Conservation (phyloP, 2,888 invertebrate species). For the Beris chalybata region DNA sequence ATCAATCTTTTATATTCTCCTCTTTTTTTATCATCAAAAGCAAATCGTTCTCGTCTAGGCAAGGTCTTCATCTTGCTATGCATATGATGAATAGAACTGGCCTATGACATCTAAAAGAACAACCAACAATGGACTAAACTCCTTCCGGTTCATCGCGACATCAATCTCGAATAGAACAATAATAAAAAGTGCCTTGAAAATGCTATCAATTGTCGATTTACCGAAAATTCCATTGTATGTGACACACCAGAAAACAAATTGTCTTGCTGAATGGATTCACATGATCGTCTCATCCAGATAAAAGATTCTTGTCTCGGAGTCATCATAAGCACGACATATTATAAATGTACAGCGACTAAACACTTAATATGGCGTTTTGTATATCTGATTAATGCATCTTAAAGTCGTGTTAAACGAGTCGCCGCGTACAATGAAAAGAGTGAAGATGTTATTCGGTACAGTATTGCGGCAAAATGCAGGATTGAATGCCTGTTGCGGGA, state of each 20-base stretch:
- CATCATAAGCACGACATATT: conserved; percentile 5
- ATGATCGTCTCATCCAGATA: conserved; percentile 8
- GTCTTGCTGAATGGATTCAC: conserved; percentile 13
- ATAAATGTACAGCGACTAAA: conserved; percentile 5
- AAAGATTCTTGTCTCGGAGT: background rate
- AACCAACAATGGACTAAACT: conserved; percentile 7
- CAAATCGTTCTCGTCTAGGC: too few species aligned
- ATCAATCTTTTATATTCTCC: too few species aligned
- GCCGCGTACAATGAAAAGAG: background rate
- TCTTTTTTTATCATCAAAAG: too few species aligned
- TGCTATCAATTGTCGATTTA: conserved; percentile 25
- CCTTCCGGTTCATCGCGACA: conserved; percentile 20
- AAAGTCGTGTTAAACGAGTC: conserved; percentile 30
- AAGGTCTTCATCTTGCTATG: too few species aligned
- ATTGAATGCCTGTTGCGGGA: conserved; percentile 13
- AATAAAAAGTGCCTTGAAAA: background rate
- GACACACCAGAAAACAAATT: conserved; percentile 23
- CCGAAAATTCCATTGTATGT: conserved; percentile 19
- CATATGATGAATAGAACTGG: too few species aligned
- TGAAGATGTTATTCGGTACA: conserved; percentile 1
- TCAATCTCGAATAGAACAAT: conserved; percentile 1
- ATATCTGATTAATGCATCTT: conserved; percentile 37
- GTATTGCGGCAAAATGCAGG: conserved; percentile 5
- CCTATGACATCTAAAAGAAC: too few species aligned
- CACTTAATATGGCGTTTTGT: conserved; percentile 16